These are phyloP conservation scores for Melanotaenia boesemani DNA, from an alignment of 2,797 vertebrate species.

Conservation along the genomic window DNA sequence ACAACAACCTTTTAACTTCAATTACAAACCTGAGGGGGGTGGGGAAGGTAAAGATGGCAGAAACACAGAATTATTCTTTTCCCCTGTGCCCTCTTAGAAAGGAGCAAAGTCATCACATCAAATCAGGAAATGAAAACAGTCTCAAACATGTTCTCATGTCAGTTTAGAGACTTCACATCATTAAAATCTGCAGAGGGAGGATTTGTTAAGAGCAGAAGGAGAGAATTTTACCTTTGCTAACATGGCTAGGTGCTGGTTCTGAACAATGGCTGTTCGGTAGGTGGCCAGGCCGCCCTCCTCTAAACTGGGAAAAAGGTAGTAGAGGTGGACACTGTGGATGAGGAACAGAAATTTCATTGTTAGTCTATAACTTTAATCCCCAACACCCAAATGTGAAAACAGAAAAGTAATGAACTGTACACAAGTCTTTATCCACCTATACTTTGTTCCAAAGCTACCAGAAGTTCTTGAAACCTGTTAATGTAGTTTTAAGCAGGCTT, in stretches of 20 bases:
- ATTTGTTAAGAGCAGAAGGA: slow-evolving; percentile 6
- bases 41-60: slow-evolving; percentile 46
- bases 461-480: neutral
- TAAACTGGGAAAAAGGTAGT: slow-evolving; percentile 94
- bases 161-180: slow-evolving; percentile 11
- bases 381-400: neutral
- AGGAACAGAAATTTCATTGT: neutral
- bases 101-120: slow-evolving; percentile 47
- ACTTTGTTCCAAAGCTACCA: neutral
- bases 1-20: slow-evolving; percentile 82
- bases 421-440: too few relatives aligned
- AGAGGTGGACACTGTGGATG: slow-evolving; percentile 91
- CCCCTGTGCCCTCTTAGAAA: slow-evolving; percentile 61
- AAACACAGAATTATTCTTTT: slow-evolving; percentile 57
- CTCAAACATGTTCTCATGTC: slow-evolving; percentile 38
- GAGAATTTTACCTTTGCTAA: slow-evolving; percentile 90
- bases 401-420: too few relatives aligned
- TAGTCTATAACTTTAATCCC: neutral
- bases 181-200: slow-evolving; percentile 23
- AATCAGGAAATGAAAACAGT: slow-evolving; percentile 55
- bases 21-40: slow-evolving; percentile 73
- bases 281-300: slow-evolving; percentile 98
- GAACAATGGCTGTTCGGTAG: slow-evolving; percentile 97
- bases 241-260: slow-evolving; percentile 99
- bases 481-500: too few relatives aligned